A percentile compares a stretch with the other conserved stretches of the same genome.
Evolutionary conservation across 2,113 vertebrate species (phyloP).

Genomic region (Suncus etruscus): DNA sequence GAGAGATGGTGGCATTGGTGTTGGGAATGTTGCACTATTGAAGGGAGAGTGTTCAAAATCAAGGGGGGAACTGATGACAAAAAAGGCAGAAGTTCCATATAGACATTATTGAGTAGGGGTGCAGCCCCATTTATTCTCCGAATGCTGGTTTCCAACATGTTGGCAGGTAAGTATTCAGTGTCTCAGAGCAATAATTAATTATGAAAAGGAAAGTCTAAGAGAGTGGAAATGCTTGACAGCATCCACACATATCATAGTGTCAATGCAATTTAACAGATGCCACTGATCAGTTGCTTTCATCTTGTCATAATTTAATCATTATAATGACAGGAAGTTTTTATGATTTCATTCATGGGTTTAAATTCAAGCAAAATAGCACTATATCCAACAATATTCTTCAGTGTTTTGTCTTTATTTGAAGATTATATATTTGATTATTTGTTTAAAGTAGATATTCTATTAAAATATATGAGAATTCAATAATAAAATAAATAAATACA

Average conservation of each 20-base stretch:
- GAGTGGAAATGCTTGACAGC: slow-evolving; percentile 82
- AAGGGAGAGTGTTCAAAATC: too few relatives aligned
- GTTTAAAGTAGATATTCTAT: too few relatives aligned
- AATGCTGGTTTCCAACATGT: slow-evolving; percentile 79
- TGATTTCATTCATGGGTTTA: background rate
- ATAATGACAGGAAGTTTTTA: slow-evolving; percentile 1
- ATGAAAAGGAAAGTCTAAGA: slow-evolving; percentile 78
- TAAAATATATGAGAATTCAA: too few relatives aligned
- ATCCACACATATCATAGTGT: slow-evolving; percentile 79
- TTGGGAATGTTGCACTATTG: too few relatives aligned
- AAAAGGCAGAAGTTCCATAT: background rate
- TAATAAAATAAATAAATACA: too few relatives aligned
- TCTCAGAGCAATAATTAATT: slow-evolving; percentile 84
- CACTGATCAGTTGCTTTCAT: slow-evolving; percentile 78
- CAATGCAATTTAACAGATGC: slow-evolving; percentile 78
- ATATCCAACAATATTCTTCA: background rate
- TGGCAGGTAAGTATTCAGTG: slow-evolving; percentile 76
- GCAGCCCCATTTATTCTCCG: slow-evolving; percentile 16
- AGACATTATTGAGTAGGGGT: background rate
- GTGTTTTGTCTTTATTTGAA: background rate
- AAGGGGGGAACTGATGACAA: too few relatives aligned
- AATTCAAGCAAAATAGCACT: background rate
- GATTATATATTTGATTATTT: background rate
- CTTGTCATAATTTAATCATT: slow-evolving; percentile 58
- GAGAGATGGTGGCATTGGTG: too few relatives aligned